Conservation (phyloP, 2,888 invertebrate species). For the Panzeria rudis region DNA sequence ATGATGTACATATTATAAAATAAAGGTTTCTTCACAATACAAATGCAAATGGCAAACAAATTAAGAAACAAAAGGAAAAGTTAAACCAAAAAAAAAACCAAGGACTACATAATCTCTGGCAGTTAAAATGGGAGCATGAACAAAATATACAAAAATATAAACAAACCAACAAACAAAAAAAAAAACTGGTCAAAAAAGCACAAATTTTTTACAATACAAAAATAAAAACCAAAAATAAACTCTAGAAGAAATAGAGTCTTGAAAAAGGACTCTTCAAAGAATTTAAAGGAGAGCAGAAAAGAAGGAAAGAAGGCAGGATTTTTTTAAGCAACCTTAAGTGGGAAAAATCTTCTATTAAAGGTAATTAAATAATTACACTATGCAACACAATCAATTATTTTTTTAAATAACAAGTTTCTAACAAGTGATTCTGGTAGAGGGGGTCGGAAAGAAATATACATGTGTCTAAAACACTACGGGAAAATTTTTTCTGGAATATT, state of each 20-base stretch:
- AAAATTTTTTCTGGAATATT: too few relatives aligned
- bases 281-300: background rate
- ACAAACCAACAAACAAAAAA: conserved; percentile 2
- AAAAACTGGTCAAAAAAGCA: conserved; percentile 67
- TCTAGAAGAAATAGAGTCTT: background rate
- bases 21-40: conserved; percentile 57
- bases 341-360: conserved; percentile 26
- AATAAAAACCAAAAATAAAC: background rate
- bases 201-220: conserved; percentile 59
- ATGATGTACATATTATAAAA: conserved; percentile 47
- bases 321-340: conserved; percentile 16
- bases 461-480: too few relatives aligned
- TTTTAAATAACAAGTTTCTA: too few relatives aligned
- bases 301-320: conserved; percentile 5
- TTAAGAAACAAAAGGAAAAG: conserved; percentile 13
- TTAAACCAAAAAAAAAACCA: conserved; percentile 53
- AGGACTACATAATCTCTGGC: conserved; percentile 72
- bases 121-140: conserved; percentile 69
- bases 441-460: too few relatives aligned
- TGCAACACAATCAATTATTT: too few relatives aligned
- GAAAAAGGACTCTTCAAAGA: background rate
- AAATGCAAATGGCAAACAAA: conserved; percentile 35
- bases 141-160: conserved; percentile 55
- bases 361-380: conserved; percentile 5
- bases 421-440: too few relatives aligned